Base-by-base conservation (phyloP, 2,113 vertebrate species). In the Burhinus bistriatus region DNA sequence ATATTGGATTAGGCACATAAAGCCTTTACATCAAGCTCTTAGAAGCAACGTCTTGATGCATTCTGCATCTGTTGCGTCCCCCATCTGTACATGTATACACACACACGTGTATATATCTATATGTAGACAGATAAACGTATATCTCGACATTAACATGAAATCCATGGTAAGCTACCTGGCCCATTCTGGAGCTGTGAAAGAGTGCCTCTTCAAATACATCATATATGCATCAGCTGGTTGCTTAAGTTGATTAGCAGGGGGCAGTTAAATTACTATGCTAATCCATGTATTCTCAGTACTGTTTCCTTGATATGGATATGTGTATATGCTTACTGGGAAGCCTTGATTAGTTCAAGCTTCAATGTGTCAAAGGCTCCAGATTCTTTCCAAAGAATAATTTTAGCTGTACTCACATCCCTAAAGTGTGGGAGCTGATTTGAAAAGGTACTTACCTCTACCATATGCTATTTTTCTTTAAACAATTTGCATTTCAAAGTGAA, bases 401-500 rank as follows among this genome's bases (percentile, higher is more conserved):
- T 52, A 96, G 96, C 97, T 86, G 64, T 86, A 94, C 97, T 98
- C 81, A 92, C 62, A 90, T 83, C 97, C 96, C 97, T 91, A 96
- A 98, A 98, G 97, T 96, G 97, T 93, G 81, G 66, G 95, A 96
- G 97, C 96, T 97, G 97, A 98, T 98, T 97, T 97, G 97, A 98
- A 98, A 98, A 98, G 98, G 97, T 98, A 97, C 97, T 98, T 98
- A 97, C 97, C 96, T 98, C 98, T 87, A 97, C 97, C 98, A 98
- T 98, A 98, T 98, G 98, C 98, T 98, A 97, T 98, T 98, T 98
- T 98, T 97, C 98, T 98, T 98, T 97, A 98, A 97, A 98, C 96
- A 97, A 98, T 98, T 98, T 98, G 97, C 98, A 98, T 98, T 98
- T 98, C 98, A 98, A 98, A 98, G 97, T 55, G 89, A 96, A 89